Base-by-base conservation (phyloP, 2,113 vertebrate genomes). In the Proterorhinus semilunaris region DNA sequence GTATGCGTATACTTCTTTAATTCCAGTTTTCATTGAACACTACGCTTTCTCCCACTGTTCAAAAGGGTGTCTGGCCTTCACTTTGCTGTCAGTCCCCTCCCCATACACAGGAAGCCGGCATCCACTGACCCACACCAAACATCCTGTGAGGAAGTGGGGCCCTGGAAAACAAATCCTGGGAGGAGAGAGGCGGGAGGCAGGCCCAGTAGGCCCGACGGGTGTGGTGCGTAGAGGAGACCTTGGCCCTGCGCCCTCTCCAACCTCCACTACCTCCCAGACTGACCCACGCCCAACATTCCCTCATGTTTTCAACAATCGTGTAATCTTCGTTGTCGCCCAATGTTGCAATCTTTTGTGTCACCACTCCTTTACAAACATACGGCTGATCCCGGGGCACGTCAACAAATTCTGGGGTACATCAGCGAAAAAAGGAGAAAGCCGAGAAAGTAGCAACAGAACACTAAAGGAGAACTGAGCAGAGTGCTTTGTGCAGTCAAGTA, bases 141-240 rank as follows among this genome's bases (percentile, higher is more conserved):
- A 94, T 93, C 93, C 92, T 93, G 93, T 78, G 83, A 91, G 94
- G 93, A 90, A 92, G 90, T 87, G 70, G 76, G 81, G 87, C 81
- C 84, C 82, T 88, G 85, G 86, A 91, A 90, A 91, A 88, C 89
- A 91, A 90, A 82, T 81, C 71, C 86, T 83, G 78, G 82, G 76
- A 84, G 77, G 68, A 68, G 82, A 86, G 73, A 88, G 85, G 70
- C 51, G 74, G 79, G 82, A 76, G 75, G 83, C 72, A 74, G 84
- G 77, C 62, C 77, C 79, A 75, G 17, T 21, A 15, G 68, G 65
- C 74, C 12, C 27, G 48, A 64, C 66, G 86, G 89, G 87, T 79
- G 87, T 75, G 86, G 87, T 85, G 76, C 72, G 66, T 46, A 47
- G 63, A 76, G 44, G 72, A 83, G 80, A 75, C 89, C 85, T 84